These are phyloP conservation scores for Acanthosoma haemorrhoidale DNA, from an alignment of 2,888 invertebrate genomes.

Conservation along the genomic window DNA sequence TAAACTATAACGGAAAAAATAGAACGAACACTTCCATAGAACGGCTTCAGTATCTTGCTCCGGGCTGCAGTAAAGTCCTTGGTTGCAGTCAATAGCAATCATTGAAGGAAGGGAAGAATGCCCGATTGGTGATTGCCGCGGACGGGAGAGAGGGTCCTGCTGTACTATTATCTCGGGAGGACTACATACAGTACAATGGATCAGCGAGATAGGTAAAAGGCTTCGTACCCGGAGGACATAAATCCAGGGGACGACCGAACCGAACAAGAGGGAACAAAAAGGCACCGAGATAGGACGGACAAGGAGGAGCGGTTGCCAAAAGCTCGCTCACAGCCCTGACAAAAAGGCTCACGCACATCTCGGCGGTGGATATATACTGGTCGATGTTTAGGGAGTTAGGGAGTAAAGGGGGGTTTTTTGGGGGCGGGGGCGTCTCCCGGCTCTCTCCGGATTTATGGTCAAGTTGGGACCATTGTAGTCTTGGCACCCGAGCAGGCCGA, in stretches of 20 bases:
- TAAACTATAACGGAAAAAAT: too few relatives aligned
- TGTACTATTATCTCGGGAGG: too few relatives aligned
- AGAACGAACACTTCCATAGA: too few relatives aligned
- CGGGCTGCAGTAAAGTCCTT: too few relatives aligned
- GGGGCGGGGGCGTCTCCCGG: conserved; percentile 11
- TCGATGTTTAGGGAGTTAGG: not conserved
- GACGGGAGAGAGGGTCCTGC: too few relatives aligned
- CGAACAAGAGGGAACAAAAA: conserved; percentile 10
- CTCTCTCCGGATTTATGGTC: conserved; percentile 37
- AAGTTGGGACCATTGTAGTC: conserved; percentile 39
- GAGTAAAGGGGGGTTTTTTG: conserved; percentile 6
- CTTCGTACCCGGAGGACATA: not conserved
- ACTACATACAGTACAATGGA: not conserved
- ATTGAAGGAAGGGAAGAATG: too few relatives aligned
- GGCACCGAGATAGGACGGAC: conserved; percentile 7
- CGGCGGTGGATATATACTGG: not conserved
- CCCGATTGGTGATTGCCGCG: too few relatives aligned
- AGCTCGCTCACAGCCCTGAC: conserved; percentile 8
- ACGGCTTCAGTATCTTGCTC: too few relatives aligned
- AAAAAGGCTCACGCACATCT: conserved; percentile 14
- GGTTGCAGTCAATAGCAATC: too few relatives aligned
- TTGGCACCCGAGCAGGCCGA: conserved; percentile 34
- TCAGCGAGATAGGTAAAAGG: conserved; percentile 12
- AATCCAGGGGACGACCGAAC: too few relatives aligned
- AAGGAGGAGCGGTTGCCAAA: conserved; percentile 8